Evolutionary conservation across 1,140 invertebrate species (phyloP).

Genomic region (Popillia japonica): DNA sequence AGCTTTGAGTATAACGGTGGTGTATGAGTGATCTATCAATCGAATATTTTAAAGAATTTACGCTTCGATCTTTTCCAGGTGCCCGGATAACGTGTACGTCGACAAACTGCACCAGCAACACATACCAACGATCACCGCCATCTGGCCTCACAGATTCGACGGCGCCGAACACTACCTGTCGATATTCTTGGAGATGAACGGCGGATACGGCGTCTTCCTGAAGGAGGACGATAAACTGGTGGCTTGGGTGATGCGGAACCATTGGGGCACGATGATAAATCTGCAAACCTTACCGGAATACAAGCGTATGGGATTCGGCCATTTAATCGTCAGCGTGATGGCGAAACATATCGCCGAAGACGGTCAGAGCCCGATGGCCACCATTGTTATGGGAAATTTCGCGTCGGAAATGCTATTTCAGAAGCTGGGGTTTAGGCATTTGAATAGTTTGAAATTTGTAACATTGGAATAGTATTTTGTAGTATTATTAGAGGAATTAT

Average conservation of each 20-base stretch:
- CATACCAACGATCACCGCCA: conserved; percentile 5
- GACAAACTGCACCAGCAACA: conserved; percentile 46
- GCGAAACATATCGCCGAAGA: conserved; percentile 53
- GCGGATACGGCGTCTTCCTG: conserved; percentile 54
- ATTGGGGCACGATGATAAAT: conserved; percentile 56
- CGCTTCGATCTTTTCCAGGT: conserved; percentile 47
- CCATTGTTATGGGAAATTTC: conserved; percentile 52
- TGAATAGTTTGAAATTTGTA: conserved; percentile 7
- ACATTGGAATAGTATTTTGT: conserved; percentile 18
- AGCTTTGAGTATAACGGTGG: conserved; percentile 7
- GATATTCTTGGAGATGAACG: conserved; percentile 51
- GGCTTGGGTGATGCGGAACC: conserved; percentile 55
- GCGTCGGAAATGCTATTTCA: conserved; percentile 55
- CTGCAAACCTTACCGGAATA: conserved; percentile 56
- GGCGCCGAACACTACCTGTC: conserved; percentile 51
- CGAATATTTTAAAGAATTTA: conserved; percentile 12
- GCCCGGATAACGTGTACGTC: conserved; percentile 51
- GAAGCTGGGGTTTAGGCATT: conserved; percentile 54
- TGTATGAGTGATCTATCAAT: conserved; percentile 26
- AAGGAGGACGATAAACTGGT: conserved; percentile 49
- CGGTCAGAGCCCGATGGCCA: conserved; percentile 56
- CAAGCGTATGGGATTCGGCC: conserved; percentile 57
- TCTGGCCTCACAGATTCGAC: conserved; percentile 53
- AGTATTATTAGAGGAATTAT: background rate
- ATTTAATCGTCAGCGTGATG: conserved; percentile 53